These are phyloP conservation scores for Bradysia coprophila DNA, from an alignment of 1,140 invertebrate genomes.

Conservation along the genomic window DNA sequence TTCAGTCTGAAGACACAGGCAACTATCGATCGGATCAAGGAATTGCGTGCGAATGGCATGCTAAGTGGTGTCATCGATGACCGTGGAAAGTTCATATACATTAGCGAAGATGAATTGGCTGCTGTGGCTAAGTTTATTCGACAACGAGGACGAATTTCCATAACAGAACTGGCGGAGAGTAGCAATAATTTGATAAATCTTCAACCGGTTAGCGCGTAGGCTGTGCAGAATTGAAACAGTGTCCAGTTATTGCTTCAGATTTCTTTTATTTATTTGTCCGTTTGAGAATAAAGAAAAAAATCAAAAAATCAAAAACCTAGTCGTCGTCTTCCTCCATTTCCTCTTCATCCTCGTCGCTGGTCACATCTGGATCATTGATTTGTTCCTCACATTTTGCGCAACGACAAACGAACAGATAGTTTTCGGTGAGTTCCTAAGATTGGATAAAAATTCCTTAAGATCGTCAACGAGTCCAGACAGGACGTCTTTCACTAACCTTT, in stretches of 20 bases:
- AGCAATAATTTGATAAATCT: conserved; percentile 89
- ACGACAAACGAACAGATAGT: conserved; percentile 5
- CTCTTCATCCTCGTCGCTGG: conserved; percentile 42
- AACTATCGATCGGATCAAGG: conserved; percentile 68
- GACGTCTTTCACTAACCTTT: too few relatives aligned
- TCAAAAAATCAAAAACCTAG: not conserved
- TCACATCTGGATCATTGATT: conserved; percentile 57
- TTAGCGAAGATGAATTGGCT: conserved; percentile 77
- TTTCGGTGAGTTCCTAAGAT: conserved; percentile 4
- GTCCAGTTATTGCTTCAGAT: too few relatives aligned
- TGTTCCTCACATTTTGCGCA: conserved; percentile 65
- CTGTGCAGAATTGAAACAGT: not conserved
- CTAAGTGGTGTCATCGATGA: conserved; percentile 95
- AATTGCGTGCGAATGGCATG: conserved; percentile 59
- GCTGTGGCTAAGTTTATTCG: conserved; percentile 91
- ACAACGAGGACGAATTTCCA: conserved; percentile 85
- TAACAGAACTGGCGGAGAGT: conserved; percentile 81
- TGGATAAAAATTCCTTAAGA: conserved; percentile 4
- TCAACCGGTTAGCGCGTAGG: not conserved
- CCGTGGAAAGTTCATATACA: conserved; percentile 97
- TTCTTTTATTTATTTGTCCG: not conserved
- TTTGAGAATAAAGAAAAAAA: not conserved
- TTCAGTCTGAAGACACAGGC: conserved; percentile 88
- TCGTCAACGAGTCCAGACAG: too few relatives aligned
- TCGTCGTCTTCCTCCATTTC: conserved; percentile 12